Percentiles rank a stretch among this genome's conserved stretches.
phyloP scores from a whole-genome alignment of 1,140 invertebrate genomes.

The Zaprionus camerounensis region DNA sequence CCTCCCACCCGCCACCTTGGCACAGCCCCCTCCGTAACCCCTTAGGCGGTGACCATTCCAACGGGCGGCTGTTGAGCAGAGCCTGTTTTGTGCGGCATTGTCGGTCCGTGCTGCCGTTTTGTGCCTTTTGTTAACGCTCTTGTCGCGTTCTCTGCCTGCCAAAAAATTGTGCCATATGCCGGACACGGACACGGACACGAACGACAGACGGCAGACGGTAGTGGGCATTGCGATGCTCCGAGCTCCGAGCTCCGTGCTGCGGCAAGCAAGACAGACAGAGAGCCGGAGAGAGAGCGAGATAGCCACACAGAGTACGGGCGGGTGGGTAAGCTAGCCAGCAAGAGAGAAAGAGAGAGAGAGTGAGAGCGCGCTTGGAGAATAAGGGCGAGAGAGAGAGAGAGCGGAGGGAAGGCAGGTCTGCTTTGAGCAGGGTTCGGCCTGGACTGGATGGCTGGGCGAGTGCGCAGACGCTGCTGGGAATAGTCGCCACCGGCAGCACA shows the following conservation, averaged over 20 bases:
- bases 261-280: slow-evolving; percentile 1
- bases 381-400: neutral
- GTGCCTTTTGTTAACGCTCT: slow-evolving; percentile 65
- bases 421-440: neutral
- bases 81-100: slow-evolving; percentile 45
- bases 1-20: neutral
- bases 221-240: slow-evolving; percentile 64
- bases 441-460: slow-evolving; percentile 25
- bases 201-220: neutral
- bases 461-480: slow-evolving; percentile 64
- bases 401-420: neutral
- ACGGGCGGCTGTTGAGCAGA: neutral
- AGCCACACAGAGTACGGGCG: neutral
- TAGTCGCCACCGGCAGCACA: slow-evolving; percentile 53
- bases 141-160: slow-evolving; percentile 33
- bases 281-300: slow-evolving; percentile 6
- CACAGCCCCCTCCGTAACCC: neutral
- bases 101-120: slow-evolving; percentile 61
- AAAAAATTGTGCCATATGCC: slow-evolving; percentile 81
- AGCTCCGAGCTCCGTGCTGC: neutral
- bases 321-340: neutral
- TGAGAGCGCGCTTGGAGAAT: neutral
- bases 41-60: slow-evolving; percentile 18
- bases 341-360: neutral
- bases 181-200: slow-evolving; percentile 41